Evolutionary conservation across 2,797 vertebrate genomes (phyloP).

Genomic region (Lagocephalus sceleratus): DNA sequence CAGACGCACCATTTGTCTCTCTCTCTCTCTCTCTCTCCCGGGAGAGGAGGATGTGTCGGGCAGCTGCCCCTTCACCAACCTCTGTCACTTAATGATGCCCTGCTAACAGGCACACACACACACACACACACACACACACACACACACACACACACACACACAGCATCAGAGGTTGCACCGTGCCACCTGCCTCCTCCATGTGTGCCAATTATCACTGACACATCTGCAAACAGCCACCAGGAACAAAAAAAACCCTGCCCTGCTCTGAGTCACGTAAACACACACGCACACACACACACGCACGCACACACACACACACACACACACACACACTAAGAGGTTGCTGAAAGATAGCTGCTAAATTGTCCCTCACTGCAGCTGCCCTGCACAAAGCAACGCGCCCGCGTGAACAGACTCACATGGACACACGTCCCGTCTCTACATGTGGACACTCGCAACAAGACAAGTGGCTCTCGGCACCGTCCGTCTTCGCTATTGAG

Average conservation of each 20-base stretch:
- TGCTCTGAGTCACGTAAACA: conserved; percentile 43
- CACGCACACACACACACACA: conserved; percentile 16
- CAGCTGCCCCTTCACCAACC: conserved; percentile 43
- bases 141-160: conserved; percentile 28
- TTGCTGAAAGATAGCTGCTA: conserved; percentile 60
- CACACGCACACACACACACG: conserved; percentile 10
- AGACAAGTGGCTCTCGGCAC: too few relatives aligned
- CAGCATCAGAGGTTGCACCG: conserved; percentile 36
- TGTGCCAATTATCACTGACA: conserved; percentile 56
- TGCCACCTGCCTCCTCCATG: conserved; percentile 62
- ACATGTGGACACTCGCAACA: background rate
- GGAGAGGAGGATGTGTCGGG: conserved; percentile 31
- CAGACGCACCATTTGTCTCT: conserved; percentile 6
- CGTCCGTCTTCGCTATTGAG: too few relatives aligned
- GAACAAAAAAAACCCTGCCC: conserved; percentile 27
- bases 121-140: conserved; percentile 1
- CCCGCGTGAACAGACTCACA: conserved; percentile 30
- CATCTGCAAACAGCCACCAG: conserved; percentile 55
- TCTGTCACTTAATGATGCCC: conserved; percentile 59
- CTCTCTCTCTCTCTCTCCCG: conserved; percentile 10
- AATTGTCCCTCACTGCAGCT: conserved; percentile 53
- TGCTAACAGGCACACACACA: conserved; percentile 27
- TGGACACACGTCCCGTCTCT: conserved; percentile 13
- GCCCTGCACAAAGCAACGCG: conserved; percentile 49
- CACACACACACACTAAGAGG: conserved; percentile 25